A percentile compares a stretch with the other conserved stretches of the same genome.
These are phyloP conservation scores for Hestina assimilis DNA, from an alignment of 1,140 invertebrate species.

Conservation along the genomic window DNA sequence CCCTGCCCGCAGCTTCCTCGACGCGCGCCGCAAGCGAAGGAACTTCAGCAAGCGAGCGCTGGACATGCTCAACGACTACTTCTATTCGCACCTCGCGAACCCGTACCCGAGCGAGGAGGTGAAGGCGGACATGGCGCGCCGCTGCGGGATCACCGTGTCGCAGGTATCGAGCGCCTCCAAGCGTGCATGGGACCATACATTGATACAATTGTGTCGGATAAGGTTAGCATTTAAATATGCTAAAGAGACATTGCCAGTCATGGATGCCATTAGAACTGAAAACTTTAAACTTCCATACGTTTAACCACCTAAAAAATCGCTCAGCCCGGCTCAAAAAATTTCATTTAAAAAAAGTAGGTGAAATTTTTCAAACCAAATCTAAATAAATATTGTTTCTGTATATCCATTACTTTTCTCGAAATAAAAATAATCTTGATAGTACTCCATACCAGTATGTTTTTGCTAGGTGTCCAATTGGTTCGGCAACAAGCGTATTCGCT, in stretches of 20 bases:
- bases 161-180: constrained; percentile 41
- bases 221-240: no score
- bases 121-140: constrained; percentile 98
- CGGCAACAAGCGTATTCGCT: constrained; percentile 99
- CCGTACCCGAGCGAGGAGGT: constrained; percentile 92
- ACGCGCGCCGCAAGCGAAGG: constrained; percentile 97
- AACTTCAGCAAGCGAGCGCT: constrained; percentile 89
- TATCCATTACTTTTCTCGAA: no score
- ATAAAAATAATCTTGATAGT: no score
- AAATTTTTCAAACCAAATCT: no score
- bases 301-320: no score
- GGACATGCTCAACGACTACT: constrained; percentile 38
- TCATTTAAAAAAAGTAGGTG: no score
- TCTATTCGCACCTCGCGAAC: constrained; percentile 41
- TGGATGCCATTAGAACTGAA: no score
- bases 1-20: constrained; percentile 86
- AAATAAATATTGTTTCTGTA: no score
- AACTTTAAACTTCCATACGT: no score
- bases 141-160: constrained; percentile 97
- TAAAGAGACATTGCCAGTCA: no score
- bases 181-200: not conserved
- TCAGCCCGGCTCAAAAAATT: no score
- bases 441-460: not conserved
- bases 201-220: no score
- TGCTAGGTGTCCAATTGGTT: constrained; percentile 98